Evolutionary conservation across 1,140 invertebrate species (phyloP), one percentile per base, ranked within the genome.

Genomic region (Venustaconcha ellipsiformis): DNA sequence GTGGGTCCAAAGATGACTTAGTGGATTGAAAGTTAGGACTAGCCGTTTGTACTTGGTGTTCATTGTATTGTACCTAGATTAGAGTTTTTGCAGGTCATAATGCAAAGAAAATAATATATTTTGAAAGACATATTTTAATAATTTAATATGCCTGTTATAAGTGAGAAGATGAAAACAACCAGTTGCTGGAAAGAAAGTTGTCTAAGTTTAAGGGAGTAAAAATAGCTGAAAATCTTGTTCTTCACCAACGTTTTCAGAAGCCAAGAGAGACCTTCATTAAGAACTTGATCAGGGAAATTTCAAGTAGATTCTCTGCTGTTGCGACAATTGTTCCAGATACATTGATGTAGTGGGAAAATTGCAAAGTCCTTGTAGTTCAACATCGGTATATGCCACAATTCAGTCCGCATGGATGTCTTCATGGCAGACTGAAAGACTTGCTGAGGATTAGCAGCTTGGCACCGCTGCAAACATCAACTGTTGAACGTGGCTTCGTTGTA

Each of bases 341-440:
- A 57, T 66, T 57, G 37, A 12, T 66, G n/a, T 56, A 72, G n/a
- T 72, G 71, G 71, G 55, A 56, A 57, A 56, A 57, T 18, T 72
- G 71, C 23, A 72, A 72, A n/a, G 63, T 57, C 37, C 14, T 72
- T 48, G 62, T 72, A 14, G n/a, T 57, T 15, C 63, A 66, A 26
- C 71, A 65, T 37, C 55, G 67, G 18, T 72, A 72, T 62, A 12
- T 66, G 63, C 56, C 71, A 72, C 62, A 17, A 56, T 72, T 18
- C n/a, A 20, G 20, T 66, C 55, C 14, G 56, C 71, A 17, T 72
- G 71, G 62, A 11, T 72, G 20, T 18, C 17, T 30, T 23, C n/a
- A 17, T 57, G 65, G 1, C 56, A 72, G 14, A 26, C 71, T 66
- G 71, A 18, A 20, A 55, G 13, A 0, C 56, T 23, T 72, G 56